Conservation (phyloP, 2,113 vertebrate genomes). For the Ophthalmolycus amberensis region DNA sequence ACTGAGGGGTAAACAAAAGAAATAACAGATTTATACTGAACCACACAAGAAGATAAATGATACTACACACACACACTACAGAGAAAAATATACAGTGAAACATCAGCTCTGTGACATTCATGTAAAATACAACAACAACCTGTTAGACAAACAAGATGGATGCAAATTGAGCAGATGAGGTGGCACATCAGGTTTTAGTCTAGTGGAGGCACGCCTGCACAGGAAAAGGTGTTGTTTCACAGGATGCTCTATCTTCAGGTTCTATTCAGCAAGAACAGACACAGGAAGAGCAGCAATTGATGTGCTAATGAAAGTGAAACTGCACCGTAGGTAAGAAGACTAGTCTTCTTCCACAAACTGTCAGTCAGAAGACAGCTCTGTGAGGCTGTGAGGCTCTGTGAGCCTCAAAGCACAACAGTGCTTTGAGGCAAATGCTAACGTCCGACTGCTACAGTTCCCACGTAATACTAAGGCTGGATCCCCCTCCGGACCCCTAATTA, state of each 20-base stretch:
- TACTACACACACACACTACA: background rate
- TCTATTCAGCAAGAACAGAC: background rate
- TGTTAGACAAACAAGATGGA: background rate
- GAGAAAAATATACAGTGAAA: background rate
- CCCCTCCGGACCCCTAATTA: no score
- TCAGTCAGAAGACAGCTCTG: background rate
- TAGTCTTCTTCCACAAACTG: background rate
- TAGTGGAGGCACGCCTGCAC: background rate
- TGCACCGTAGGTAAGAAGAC: background rate
- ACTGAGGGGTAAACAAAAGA: background rate
- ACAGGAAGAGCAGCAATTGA: background rate
- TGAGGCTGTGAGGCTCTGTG: no score
- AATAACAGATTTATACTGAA: background rate
- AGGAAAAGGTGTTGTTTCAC: conserved; percentile 19
- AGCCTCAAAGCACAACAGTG: no score
- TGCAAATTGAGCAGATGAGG: conserved; percentile 4
- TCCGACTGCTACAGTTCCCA: background rate
- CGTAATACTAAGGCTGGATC: no score
- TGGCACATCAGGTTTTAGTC: background rate
- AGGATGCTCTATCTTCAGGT: conserved; percentile 32
- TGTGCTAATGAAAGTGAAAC: background rate
- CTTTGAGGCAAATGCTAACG: background rate
- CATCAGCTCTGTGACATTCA: background rate
- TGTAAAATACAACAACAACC: fast-evolving
- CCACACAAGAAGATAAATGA: background rate